phyloP scores from a whole-genome alignment of 1,140 invertebrate species.

The Tribolium castaneum region DNA sequence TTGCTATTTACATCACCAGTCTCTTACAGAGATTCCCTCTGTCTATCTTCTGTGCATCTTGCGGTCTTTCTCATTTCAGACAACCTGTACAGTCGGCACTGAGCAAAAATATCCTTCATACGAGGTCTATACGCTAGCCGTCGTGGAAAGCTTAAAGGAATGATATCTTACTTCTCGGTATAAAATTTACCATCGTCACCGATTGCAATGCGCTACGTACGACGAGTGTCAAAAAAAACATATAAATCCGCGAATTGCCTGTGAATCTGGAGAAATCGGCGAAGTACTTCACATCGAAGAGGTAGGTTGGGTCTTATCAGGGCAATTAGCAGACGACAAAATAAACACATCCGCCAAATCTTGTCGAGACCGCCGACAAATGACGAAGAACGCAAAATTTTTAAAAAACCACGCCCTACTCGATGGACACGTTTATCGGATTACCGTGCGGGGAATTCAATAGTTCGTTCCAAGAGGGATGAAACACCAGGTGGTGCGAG shows the following conservation, averaged over 20 bases:
- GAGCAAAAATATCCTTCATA: constrained; percentile 59
- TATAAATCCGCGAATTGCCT: constrained; percentile 53
- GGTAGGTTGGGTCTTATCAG: constrained; percentile 44
- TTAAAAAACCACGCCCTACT: constrained; percentile 55
- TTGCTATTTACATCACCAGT: too few species aligned
- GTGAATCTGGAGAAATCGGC: constrained; percentile 1
- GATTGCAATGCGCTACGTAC: constrained; percentile 54
- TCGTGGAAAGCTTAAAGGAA: constrained; percentile 44
- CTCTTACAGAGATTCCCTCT: too few species aligned
- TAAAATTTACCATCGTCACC: constrained; percentile 50
- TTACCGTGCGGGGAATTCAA: constrained; percentile 50
- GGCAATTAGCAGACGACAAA: constrained; percentile 47
- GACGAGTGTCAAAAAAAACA: constrained; percentile 52
- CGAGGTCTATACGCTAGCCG: constrained; percentile 57
- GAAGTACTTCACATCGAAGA: constrained; percentile 19
- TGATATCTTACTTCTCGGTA: constrained; percentile 51
- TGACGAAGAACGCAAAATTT: constrained; percentile 47
- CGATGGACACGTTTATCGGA: constrained; percentile 53
- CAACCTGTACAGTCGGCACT: constrained; percentile 43
- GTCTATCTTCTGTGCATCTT: too few species aligned
- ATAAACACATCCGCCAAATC: too few species aligned
- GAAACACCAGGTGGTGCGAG: constrained; percentile 55
- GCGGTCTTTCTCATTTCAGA: too few species aligned
- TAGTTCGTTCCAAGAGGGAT: constrained; percentile 59
- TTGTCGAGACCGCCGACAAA: constrained; percentile 42